Evolutionary conservation across 2,797 vertebrate genomes (phyloP), one percentile per base, ranked within the genome.

Genomic region (Mormyrops attenuatus): DNA sequence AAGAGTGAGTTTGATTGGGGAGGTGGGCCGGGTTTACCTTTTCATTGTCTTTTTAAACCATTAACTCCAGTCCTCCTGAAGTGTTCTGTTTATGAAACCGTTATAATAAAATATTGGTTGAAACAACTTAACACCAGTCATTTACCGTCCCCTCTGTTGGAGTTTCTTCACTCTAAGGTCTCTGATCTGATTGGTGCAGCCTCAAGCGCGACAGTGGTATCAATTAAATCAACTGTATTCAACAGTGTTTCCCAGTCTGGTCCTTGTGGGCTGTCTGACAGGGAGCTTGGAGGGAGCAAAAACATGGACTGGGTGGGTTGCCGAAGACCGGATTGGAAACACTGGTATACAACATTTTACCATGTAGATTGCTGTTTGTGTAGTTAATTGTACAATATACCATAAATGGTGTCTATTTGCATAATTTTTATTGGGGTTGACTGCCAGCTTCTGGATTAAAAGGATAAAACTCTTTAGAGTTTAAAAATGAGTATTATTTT

Each of bases 31-130:
- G n/a, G 11, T 6, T 87, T 13, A 15, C 50, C 49, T 52, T 52
- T 41, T 69, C 30, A 22, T 11, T 47, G 44, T 38, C 60, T 41
- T 77, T 77, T 77, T 77, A 41, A 41, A 82, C n/a, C 55, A 55
- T 69, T 84, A 15, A 89, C 13, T 49, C 26, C 26, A 69, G 15
- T 84, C 26, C 50, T 22, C 55, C 20, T 87, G 47, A 41, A 77
- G 13, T 52, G 34, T 86, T 49, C 38, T 66, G 22, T 89, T 85
- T 66, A 44, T 87, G n/a, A 69, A 17, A 7, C 1, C 26, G 2
- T 52, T 50, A 52, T 41, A 89, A 86, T 85, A 87, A 89, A 73
- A 66, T 66, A 41, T 86, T 84, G 73, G 41, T 34, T 69, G 2
- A 52, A 89, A 89, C 47, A 41, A 73, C 30, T n/a, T 26, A 13